Evolutionary conservation across 2,888 invertebrate species (phyloP), one percentile per base, ranked within the genome.

Genomic region (Adelognathus sp.): DNA sequence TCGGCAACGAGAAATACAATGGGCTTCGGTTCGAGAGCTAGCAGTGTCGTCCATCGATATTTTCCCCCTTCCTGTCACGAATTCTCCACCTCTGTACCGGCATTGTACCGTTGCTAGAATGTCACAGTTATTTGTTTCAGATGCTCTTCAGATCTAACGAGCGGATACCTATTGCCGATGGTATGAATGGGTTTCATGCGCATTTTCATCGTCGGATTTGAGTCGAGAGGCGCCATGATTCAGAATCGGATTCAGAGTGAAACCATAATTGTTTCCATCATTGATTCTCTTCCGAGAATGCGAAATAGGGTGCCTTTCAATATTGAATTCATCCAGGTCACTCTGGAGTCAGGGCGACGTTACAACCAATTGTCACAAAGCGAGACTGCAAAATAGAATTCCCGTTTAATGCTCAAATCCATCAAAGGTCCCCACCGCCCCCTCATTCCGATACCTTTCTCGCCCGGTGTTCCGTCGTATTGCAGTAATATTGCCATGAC

Each of bases 1-100:
- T 63, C 39, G 3, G 9, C 69, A 64, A 74, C 36, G 44, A 70
- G 27, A 58, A 60, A 33, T 66, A 41, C 69, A 63, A 69, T 60
- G 33, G 73, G 27, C 27, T 50, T 24, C 27, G 54, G 5, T 24
- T 46, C 18, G 21, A n/a, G n/a, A 39, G 36, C 63, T 29, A 18
- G 46, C 36, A 63, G 46, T 50, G 36, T 52, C 50, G 14, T 61
- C n/a, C 21, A 60, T 70, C 63, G 29, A 70, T 50, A 64, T 64
- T 70, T 44, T 18, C 9, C 29, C 36, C 27, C 11, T 33, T 29
- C 52, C 29, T 58, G 50, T 58, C 39, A 27, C n/a, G 21, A 33
- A 46, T n/a, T 33, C 41, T 56, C 52, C 54, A 7, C 36, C 18
- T 52, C 14, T 29, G 50, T 50, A 56, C 39, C 3, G 9, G 11